phyloP scores from a whole-genome alignment of 2,888 invertebrate species.

The Pristionchus exspectatus region DNA sequence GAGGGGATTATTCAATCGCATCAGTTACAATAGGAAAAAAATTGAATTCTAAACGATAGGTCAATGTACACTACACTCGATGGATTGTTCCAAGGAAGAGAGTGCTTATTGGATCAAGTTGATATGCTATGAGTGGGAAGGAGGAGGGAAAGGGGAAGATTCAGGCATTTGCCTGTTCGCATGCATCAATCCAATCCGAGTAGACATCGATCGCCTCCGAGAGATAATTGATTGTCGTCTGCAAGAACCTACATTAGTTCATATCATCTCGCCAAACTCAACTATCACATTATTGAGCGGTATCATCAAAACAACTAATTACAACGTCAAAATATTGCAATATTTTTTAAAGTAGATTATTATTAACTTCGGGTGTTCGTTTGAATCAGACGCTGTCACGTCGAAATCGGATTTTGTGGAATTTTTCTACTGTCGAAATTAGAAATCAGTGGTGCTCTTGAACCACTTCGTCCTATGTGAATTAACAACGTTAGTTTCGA shows the following conservation, averaged over 20 bases:
- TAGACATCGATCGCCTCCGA: constrained; percentile 99
- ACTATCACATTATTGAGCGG: background rate
- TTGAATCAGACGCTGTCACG: no score
- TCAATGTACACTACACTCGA: background rate
- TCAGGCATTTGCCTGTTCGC: constrained; percentile 89
- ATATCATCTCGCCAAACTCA: background rate
- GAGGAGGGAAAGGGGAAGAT: background rate
- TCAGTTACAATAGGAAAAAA: background rate
- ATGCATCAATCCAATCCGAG: constrained; percentile 99
- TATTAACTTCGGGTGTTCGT: no score
- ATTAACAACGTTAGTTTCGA: no score
- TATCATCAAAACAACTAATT: background rate
- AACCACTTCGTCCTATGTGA: no score
- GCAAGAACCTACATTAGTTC: constrained; percentile 79
- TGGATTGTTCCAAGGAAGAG: constrained; percentile 1
- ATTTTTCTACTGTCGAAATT: no score
- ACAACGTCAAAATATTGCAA: background rate
- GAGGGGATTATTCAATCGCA: constrained; percentile 23
- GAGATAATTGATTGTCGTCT: constrained; percentile 93
- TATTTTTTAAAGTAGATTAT: no score
- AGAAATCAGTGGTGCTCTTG: no score
- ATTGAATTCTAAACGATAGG: background rate
- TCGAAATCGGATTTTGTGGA: no score
- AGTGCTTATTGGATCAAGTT: background rate
- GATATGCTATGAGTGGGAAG: constrained; percentile 16